Evolutionary conservation across 2,888 invertebrate species (phyloP), one percentile per base, ranked within the genome.

Genomic region (Leptopilina myrica): DNA sequence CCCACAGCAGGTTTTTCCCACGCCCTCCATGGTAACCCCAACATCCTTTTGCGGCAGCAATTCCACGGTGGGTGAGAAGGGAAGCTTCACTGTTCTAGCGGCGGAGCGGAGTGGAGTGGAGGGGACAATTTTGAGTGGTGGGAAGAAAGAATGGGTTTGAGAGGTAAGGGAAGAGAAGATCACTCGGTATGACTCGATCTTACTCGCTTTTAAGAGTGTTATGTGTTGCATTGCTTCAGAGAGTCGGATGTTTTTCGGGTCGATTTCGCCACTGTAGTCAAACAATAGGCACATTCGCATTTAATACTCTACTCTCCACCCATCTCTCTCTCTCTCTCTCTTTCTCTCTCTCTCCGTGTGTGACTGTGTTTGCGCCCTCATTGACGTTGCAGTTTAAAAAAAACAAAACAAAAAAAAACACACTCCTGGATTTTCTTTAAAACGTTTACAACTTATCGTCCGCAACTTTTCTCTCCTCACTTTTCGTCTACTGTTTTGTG

Each of bases 1-100:
- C 95, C 95, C 95, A 95, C 95, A 95, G 94, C 94, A 94, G 94
- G 94, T 92, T 93, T 95, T 95, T 95, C 94, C 95, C 95, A 95
- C 95, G 95, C 95, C 95, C 95, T 95, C 94, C 93, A 93, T 93
- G 93, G 93, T 95, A 95, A 95, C 95, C 95, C 95, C 94, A 92
- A 95, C 95, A 95, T 95, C 95, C 94, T 94, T 94, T 93, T 94
- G 90, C 91, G 91, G 90, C 90, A 89, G 89, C 89, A 90, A 90
- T 90, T 90, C 90, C 88, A 88, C 87, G 88, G 85, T 83, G 82
- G 77, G 64, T 2, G 53, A 49, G 49, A n/a, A 53, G 64, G 76
- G 64, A 49, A 78, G 49, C 76, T 76, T 56, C 64, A 40, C 12
- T 46, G 64, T 43, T 64, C 64, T 64, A 62, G 15, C 14, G 43